Evolutionary conservation across 2,113 vertebrate genomes (phyloP), one percentile per base, ranked within the genome.

Genomic region (Rana temporaria): DNA sequence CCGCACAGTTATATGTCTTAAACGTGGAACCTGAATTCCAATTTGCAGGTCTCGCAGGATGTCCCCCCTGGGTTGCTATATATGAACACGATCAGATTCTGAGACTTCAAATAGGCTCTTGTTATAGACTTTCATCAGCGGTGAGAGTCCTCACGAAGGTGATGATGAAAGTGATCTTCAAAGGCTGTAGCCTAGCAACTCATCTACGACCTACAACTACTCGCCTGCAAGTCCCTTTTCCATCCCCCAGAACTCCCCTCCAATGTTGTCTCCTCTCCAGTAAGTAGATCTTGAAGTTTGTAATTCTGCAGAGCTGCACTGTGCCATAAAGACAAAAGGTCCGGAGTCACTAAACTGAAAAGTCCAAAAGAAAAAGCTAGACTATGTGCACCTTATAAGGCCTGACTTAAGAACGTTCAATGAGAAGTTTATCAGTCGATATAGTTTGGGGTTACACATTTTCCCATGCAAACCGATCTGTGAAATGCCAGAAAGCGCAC

Each of bases 101-200:
- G 14, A 74, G 57, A 42, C 72, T 75, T 75, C 72, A 75, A 75
- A 75, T 75, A 75, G 42, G 72, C 72, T 75, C 56, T 57, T 75
- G 72, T 60, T 62, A 75, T 60, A 75, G 72, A 60, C 70, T 75
- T 75, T 75, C 72, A 75, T 75, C 56, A 62, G 60, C 34, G 38
- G 55, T 38, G 71, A 57, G 72, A 75, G 72, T 75, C 72, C 72
- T 75, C 59, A 75, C 72, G 60, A 75, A 75, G 72, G 72, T 75
- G 72, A 75, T 75, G 72, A 75, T 75, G 72, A 75, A 75, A 75
- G 72, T 62, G 72, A 75, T 75, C 56, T 75, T 75, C 72, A 75
- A 62, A 75, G 72, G 57, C 56, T 22, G 72, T 75, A 60, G 60
- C 72, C 72, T 75, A 75, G 72, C 72, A 75, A 75, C 72, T 59